Percentiles rank a stretch among this genome's conserved stretches.
Evolutionary conservation across 1,140 invertebrate species (phyloP).

Genomic region (Reticulitermes speratus): DNA sequence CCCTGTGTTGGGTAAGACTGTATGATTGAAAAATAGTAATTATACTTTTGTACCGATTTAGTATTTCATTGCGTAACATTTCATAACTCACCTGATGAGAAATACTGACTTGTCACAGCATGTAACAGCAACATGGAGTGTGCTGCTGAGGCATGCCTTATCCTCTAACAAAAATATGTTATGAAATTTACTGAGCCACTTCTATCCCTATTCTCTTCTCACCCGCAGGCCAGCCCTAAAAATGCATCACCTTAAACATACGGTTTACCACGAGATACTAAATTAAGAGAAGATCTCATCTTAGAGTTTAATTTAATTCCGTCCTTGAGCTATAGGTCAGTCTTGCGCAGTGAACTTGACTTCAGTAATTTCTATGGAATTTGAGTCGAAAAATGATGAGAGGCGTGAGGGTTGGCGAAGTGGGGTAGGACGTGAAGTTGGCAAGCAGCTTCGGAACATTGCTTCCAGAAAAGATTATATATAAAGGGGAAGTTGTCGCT

Average conservation of each 20-base stretch:
- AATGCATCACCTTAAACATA: not conserved
- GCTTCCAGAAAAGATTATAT: no score
- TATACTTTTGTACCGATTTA: no score
- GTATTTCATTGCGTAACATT: no score
- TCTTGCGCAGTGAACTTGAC: not conserved
- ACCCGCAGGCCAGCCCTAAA: not conserved
- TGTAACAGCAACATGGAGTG: no score
- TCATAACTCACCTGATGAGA: no score
- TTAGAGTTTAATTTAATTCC: conserved; percentile 18
- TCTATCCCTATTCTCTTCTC: not conserved
- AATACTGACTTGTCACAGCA: no score
- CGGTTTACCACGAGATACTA: not conserved
- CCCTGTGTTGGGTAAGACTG: no score
- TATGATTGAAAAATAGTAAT: no score
- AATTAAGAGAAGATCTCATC: conserved; percentile 19
- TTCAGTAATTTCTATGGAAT: not conserved
- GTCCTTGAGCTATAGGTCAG: not conserved
- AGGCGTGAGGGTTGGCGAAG: not conserved
- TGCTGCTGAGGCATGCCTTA: not conserved
- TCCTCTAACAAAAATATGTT: not conserved
- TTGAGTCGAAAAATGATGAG: not conserved
- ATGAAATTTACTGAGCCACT: not conserved
- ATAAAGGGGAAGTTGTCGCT: no score
- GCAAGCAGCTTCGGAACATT: no score
- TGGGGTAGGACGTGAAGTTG: no score